phyloP scores from a whole-genome alignment of 2,888 invertebrate genomes.

The Sphaeridia pumilis region DNA sequence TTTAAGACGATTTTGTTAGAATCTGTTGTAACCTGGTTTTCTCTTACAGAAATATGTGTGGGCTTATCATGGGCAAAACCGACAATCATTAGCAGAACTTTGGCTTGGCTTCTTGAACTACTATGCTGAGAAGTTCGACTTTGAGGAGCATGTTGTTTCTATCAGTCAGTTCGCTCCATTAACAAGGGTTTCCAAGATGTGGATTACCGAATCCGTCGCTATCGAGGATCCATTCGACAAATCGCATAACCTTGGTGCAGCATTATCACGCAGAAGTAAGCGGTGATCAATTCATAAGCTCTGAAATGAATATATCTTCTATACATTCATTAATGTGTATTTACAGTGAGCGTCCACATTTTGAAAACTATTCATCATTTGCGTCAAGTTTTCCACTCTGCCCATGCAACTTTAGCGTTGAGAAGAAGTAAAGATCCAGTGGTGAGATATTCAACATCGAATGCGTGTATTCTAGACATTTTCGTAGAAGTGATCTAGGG shows the following conservation, averaged over 20 bases:
- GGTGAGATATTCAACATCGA: slow-evolving; percentile 13
- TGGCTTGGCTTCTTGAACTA: slow-evolving; percentile 47
- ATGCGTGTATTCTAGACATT: neutral
- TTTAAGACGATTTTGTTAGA: neutral
- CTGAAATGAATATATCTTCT: neutral
- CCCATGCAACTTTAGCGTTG: slow-evolving; percentile 10
- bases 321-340: neutral
- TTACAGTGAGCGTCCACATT: slow-evolving; percentile 33
- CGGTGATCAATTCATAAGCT: slow-evolving; percentile 18
- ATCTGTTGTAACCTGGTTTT: too few species aligned
- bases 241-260: slow-evolving; percentile 48
- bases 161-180: slow-evolving; percentile 43
- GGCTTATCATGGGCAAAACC: slow-evolving; percentile 42
- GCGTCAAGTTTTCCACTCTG: slow-evolving; percentile 22
- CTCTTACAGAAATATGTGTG: slow-evolving; percentile 36
- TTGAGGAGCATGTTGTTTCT: slow-evolving; percentile 43
- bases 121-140: slow-evolving; percentile 46
- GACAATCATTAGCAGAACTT: slow-evolving; percentile 42
- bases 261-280: slow-evolving; percentile 46
- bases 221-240: slow-evolving; percentile 53
- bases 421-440: slow-evolving; percentile 13
- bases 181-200: slow-evolving; percentile 46
- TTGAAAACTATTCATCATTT: slow-evolving; percentile 25
- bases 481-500: neutral
- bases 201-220: slow-evolving; percentile 46